Base-by-base conservation (phyloP, 35 echinoderm and acorn worm genomes). In the Heliocidaris tuberculata region DNA sequence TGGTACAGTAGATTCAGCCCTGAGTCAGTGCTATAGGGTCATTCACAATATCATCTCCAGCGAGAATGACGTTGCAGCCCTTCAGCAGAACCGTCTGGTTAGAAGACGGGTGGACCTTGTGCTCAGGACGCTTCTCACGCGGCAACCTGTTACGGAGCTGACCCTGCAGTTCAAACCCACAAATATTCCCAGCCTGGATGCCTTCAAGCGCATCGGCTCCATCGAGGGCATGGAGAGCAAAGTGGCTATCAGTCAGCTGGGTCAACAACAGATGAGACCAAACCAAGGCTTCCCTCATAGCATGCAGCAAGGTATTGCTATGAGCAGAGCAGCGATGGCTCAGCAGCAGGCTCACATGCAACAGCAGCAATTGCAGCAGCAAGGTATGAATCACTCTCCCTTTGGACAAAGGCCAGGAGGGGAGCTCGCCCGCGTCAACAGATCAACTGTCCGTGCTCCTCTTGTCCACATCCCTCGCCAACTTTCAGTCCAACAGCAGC, bases 11-110 rank as follows among this genome's bases (percentile, higher is more conserved):
- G 91, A 93, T 30, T 30, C 31, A n/a, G 31, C 47, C 6, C 21
- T 93, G 31, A 49, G 48, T 93, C 91, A 52, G 17, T 93, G 91
- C 50, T 9, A 31, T 11, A 35, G 24, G 9, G 91, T 93, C 91
- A 93, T 93, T 19, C 31, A 93, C 19, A 59, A 15, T n/a, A 93
- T 59, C 50, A 32, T 93, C 17, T 59, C n/a, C 21, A 93, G 91
- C 13, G 50, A 93, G 10, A 93, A 93, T 27, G 91, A 93, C 50
- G 91, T 93, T 0, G 91, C 91, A 49, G 91, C 91, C 10, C 50
- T 93, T 5, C 91, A 52, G 91, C 47, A 93, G 91, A 93, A 93
- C 30, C 91, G 91, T 24, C 91, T 93, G 29, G 50, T 93, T 11
- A 49, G 13, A 16, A 24, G 30, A 27, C 91, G 91, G 47, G 91